phyloP scores from a whole-genome alignment of 2,113 vertebrate genomes.

The Neoarius graeffei region DNA sequence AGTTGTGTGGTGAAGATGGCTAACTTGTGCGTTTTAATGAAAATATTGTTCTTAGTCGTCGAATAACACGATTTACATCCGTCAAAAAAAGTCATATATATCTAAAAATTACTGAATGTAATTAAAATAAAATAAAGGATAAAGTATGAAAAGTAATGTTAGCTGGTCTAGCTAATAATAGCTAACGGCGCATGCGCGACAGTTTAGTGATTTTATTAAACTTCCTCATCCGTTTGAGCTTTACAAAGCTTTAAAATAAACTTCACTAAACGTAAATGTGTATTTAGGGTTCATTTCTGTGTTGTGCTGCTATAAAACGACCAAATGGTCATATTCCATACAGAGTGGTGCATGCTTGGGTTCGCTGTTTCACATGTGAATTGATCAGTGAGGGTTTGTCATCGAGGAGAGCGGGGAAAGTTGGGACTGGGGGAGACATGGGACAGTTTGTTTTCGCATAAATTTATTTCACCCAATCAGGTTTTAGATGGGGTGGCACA shows the following conservation, averaged over 20 bases:
- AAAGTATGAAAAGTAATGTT: not conserved
- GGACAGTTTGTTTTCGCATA: no score
- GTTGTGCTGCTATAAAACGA: not conserved
- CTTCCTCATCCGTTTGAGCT: not conserved
- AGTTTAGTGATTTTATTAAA: not conserved
- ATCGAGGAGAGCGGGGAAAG: no score
- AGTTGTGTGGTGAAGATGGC: no score
- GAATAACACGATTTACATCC: not conserved
- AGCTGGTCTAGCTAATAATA: not conserved
- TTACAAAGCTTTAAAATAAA: not conserved
- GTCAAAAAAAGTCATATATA: not conserved
- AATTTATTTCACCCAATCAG: no score
- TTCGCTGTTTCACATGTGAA: no score
- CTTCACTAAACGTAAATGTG: not conserved
- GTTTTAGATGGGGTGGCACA: no score
- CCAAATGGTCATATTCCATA: not conserved
- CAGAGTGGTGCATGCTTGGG: no score
- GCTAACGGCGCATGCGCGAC: not conserved
- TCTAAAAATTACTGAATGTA: not conserved
- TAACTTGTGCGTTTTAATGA: not conserved
- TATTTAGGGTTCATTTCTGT: not conserved
- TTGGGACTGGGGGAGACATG: no score
- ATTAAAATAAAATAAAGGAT: not conserved
- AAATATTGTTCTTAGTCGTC: not conserved
- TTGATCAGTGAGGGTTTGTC: no score